phyloP scores from a whole-genome alignment of 1,140 invertebrate genomes.

The Brachionus asplanchnoidis region DNA sequence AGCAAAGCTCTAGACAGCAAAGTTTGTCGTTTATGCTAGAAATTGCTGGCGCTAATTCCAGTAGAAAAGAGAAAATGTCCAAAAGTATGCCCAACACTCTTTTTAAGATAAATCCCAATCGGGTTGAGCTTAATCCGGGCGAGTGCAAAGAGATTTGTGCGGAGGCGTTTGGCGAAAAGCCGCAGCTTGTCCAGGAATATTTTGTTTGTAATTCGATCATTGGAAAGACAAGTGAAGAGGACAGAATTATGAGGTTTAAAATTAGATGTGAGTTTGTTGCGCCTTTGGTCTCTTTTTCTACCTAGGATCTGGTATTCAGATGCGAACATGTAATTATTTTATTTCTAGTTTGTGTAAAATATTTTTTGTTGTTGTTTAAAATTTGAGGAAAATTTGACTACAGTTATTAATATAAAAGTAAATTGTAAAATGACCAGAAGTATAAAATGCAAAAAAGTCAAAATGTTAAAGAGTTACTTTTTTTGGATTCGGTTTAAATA shows the following conservation, averaged over 20 bases:
- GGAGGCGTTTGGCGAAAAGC: constrained; percentile 53
- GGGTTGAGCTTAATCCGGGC: constrained; percentile 55
- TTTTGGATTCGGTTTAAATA: no score
- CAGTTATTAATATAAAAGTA: no score
- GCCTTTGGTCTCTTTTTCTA: constrained; percentile 55
- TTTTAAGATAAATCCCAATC: constrained; percentile 52
- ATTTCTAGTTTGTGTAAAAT: no score
- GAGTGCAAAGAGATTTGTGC: constrained; percentile 49
- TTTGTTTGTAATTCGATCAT: constrained; percentile 57
- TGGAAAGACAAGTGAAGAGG: constrained; percentile 54
- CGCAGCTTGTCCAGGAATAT: constrained; percentile 50
- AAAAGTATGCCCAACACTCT: constrained; percentile 46
- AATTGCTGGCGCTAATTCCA: neutral
- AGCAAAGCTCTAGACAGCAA: constrained; percentile 50
- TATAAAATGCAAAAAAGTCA: no score
- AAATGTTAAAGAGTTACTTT: no score
- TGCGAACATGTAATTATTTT: constrained; percentile 16
- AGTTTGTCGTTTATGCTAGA: constrained; percentile 26
- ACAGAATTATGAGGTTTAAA: constrained; percentile 55
- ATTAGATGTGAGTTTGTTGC: constrained; percentile 54
- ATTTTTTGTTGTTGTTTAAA: no score
- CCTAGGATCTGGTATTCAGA: constrained; percentile 43
- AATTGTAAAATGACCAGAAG: no score
- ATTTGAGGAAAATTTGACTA: no score
- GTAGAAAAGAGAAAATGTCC: neutral